Percentiles rank a stretch among this genome's conserved stretches.
phyloP scores from a whole-genome alignment of 2,888 invertebrate species.

The Pyrrhosoma nymphula region DNA sequence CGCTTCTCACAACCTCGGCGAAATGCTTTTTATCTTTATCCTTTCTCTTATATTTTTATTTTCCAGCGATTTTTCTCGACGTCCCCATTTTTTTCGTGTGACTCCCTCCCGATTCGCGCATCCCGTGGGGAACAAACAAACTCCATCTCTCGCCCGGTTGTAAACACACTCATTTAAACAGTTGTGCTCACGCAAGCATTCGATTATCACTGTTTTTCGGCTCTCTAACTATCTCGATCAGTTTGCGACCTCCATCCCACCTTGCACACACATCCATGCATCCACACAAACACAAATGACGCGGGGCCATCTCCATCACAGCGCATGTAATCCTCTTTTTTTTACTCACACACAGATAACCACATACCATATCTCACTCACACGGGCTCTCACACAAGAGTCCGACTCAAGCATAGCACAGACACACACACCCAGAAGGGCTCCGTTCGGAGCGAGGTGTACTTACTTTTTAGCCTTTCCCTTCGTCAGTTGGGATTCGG shows the following conservation, averaged over 20 bases:
- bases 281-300: background rate
- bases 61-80: background rate
- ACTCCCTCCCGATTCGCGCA: background rate
- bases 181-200: conserved; percentile 6
- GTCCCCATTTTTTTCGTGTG: background rate
- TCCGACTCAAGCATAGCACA: background rate
- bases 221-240: background rate
- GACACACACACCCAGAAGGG: background rate
- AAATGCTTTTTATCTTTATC: background rate
- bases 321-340: no score
- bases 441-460: conserved; percentile 13
- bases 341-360: no score
- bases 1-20: background rate
- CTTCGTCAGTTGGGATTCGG: background rate
- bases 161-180: background rate
- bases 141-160: background rate
- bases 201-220: background rate
- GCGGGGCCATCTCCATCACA: background rate
- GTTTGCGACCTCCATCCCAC: background rate
- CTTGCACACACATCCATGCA: background rate
- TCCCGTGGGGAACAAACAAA: background rate
- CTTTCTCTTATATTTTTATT: background rate
- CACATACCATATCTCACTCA: no score
- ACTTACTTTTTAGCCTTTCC: conserved; percentile 50
- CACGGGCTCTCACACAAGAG: background rate